Evolutionary conservation across 2,888 invertebrate genomes (phyloP).

Genomic region (Chrysotoxum bicinctum): DNA sequence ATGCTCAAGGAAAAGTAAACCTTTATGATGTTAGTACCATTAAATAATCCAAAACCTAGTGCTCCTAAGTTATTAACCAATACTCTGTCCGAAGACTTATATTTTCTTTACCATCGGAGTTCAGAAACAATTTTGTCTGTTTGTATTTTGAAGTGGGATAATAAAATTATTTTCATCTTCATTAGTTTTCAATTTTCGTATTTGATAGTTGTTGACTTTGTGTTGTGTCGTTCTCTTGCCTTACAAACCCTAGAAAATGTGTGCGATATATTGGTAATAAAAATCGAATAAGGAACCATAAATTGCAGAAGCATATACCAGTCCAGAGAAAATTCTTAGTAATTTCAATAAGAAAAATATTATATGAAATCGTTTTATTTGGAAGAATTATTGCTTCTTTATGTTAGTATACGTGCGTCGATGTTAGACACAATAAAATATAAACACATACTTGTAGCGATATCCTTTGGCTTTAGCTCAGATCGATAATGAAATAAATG

Average conservation of each 20-base stretch:
- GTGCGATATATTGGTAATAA: slow-evolving; percentile 38
- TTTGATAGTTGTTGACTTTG: slow-evolving; percentile 50
- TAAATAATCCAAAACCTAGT: neutral
- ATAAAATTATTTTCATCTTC: slow-evolving; percentile 64
- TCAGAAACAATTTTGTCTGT: slow-evolving; percentile 1
- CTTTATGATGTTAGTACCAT: neutral
- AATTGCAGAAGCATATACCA: slow-evolving; percentile 65
- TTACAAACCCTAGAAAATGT: slow-evolving; percentile 24
- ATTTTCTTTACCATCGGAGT: neutral
- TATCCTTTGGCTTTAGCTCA: neutral
- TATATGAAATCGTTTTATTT: slow-evolving; percentile 55
- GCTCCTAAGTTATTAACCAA: neutral
- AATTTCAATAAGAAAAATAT: slow-evolving; percentile 57
- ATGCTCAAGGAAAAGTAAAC: neutral
- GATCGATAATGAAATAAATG: neutral
- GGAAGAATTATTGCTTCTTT: slow-evolving; percentile 36
- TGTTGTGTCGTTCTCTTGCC: slow-evolving; percentile 2
- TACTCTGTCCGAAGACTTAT: neutral
- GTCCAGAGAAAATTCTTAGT: slow-evolving; percentile 48
- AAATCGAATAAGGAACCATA: slow-evolving; percentile 68
- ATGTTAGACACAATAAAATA: neutral
- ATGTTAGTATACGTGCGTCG: too few relatives aligned
- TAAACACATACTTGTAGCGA: neutral
- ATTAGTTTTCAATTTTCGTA: slow-evolving; percentile 69
- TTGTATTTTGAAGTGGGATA: slow-evolving; percentile 55